These are phyloP conservation scores for Smittia aterrima DNA, from an alignment of 2,888 invertebrate genomes.

Conservation along the genomic window DNA sequence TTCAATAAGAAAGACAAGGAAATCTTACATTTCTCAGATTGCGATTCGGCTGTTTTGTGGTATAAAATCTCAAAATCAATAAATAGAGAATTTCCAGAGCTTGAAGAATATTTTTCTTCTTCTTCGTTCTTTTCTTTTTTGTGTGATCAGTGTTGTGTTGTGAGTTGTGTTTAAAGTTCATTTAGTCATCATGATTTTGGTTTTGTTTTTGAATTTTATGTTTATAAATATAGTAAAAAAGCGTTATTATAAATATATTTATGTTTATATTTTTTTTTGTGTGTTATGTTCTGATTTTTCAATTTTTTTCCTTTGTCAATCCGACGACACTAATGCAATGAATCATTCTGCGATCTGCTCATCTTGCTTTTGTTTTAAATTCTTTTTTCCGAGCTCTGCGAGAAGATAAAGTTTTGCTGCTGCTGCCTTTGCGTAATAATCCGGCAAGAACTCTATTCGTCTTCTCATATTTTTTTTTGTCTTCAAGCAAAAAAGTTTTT, in stretches of 20 bases:
- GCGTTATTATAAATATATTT: slow-evolving; percentile 41
- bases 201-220: slow-evolving; percentile 33
- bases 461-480: not conserved
- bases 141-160: not conserved
- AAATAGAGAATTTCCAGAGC: not conserved
- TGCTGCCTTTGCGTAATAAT: not conserved
- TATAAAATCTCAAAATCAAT: not conserved
- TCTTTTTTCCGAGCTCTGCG: slow-evolving; percentile 2
- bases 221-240: slow-evolving; percentile 42
- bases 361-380: not conserved
- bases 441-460: not conserved
- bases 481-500: not conserved
- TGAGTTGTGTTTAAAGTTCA: slow-evolving; percentile 6
- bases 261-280: slow-evolving; percentile 37
- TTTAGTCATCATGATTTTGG: slow-evolving; percentile 35
- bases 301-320: slow-evolving; percentile 11
- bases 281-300: slow-evolving; percentile 29
- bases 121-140: not conserved
- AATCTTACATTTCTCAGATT: not conserved
- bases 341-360: not conserved
- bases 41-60: too few relatives aligned
- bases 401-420: slow-evolving; percentile 11
- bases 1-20: not conserved
- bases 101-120: not conserved
- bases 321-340: slow-evolving; percentile 27